Evolutionary conservation across 2,797 vertebrate genomes (phyloP), one percentile per base, ranked within the genome.

Genomic region (Pitangus sulphuratus): DNA sequence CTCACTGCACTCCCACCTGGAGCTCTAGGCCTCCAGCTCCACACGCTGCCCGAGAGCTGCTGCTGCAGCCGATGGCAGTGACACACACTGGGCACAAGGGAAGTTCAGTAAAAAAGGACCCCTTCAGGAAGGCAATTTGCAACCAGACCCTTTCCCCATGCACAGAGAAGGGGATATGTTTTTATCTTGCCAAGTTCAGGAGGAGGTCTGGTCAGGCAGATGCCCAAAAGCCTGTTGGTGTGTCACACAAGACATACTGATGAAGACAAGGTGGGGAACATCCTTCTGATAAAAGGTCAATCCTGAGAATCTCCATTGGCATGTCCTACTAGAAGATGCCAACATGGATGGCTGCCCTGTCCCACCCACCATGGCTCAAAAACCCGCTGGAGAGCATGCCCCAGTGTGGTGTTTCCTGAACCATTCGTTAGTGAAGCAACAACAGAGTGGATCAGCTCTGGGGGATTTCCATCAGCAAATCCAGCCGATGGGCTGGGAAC

Each of bases 151-250:
- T 37, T 54, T 48, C 21, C 39, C 44, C 11, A 0, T 31, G 25
- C 39, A 47, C 0, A 0, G 44, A 30, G 54, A 44, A 26, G 8
- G 6, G 19, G 15, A 1, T 18, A 6, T 15, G 14, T n/a, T 80
- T 42, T 65, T 56, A 39, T 74, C 37, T 61, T 64, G 17, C 14
- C 22, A 12, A 28, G 15, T 26, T 37, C 25, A n/a, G 70, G 40
- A 82, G 15, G 4, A 35, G 14, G 4, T 33, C 65, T 50, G 33
- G 21, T 39, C 26, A 44, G 61, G 15, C 19, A 20, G 19, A 4
- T 45, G 19, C 54, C 42, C 18, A 18, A 45, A 78, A 69, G 14
- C n/a, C 14, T 26, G 13, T 28, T 1, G 1, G 10, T 28, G 6
- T 33, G 12, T 33, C 40, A 33, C 48, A 57, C 4, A 9, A 10